A percentile compares a stretch with the other conserved stretches of the same genome.
Conservation (phyloP, 2,888 invertebrate genomes). For the Lasioglossum lativentre region DNA sequence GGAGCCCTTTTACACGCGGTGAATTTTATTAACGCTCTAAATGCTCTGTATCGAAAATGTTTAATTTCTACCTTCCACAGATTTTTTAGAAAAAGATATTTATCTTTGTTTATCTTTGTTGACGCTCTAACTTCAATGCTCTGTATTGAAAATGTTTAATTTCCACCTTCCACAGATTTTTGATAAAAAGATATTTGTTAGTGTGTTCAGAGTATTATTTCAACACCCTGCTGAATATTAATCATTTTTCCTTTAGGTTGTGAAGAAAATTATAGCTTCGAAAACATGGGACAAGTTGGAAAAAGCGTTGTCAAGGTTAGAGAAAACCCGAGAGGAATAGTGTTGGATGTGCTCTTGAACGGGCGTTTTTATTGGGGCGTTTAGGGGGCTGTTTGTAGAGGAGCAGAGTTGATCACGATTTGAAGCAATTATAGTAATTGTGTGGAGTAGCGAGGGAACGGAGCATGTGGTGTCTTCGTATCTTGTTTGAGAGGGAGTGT, state of each 20-base stretch:
- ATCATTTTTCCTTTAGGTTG: no score
- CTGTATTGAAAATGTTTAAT: no score
- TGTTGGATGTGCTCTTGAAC: not conserved
- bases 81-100: no score
- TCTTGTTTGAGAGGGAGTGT: not conserved
- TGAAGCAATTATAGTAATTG: conserved; percentile 22
- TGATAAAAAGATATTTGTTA: not conserved
- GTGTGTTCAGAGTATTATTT: no score
- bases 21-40: no score
- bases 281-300: not conserved
- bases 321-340: not conserved
- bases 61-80: no score
- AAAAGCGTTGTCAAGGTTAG: not conserved
- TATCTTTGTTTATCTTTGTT: no score
- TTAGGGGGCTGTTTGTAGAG: not conserved
- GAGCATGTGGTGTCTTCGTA: conserved; percentile 1
- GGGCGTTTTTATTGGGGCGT: conserved; percentile 8
- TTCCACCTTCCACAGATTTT: not conserved
- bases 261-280: not conserved
- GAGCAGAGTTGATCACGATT: conserved; percentile 8
- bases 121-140: no score
- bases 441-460: conserved; percentile 3
- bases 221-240: no score
- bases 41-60: no score
- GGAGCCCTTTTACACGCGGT: not conserved